Base-by-base conservation (phyloP, 1,140 invertebrate genomes). In the Chironomus tepperi region DNA sequence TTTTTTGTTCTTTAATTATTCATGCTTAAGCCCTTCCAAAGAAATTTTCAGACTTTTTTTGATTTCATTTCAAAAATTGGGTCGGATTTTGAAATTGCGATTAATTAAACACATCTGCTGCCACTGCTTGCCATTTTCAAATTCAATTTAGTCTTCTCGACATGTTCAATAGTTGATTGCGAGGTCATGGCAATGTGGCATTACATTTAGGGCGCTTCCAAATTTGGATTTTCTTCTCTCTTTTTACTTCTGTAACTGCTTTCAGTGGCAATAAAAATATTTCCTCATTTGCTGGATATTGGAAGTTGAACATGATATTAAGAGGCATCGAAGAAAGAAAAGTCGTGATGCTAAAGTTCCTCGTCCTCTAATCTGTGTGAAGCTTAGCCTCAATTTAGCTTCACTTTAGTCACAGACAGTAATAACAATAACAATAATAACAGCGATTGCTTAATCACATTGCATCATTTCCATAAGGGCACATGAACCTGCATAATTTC, bases 381-480 rank as follows among this genome's bases (percentile, higher is more conserved):
- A 34, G 24, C 24, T 34, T 34, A 34, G 24, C 24, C 24, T 34
- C 24, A 34, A 34, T 34, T 34, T 34, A 34, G 5, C 24, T 34
- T 34, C 24, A 34, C 2, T 34, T 34, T 34, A 34, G 24, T 5
- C 24, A 34, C 24, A 34, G 24, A 34, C 24, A 34, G 24, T 34
- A 34, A 34, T 34, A 34, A 34, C 24, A 34, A 34, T 34, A 57
- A 57, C 9, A 15, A 5, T 15, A 57, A 12, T 12, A 57, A 57
- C 1, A 57, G 15, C 43, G 12, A n/a, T 57, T 57, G 47, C 24
- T 34, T 34, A 34, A 34, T 34, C 24, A 34, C 24, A 34, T 10
- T 57, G 47, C 47, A 57, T 57, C 47, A 57, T 57, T 57, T 57
- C 47, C 47, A 57, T 57, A 57, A 57, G 47, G 47, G 47, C 47